These are phyloP conservation scores for Gallinago nigripennis DNA, from an alignment of 2,797 vertebrate genomes.

Conservation along the genomic window DNA sequence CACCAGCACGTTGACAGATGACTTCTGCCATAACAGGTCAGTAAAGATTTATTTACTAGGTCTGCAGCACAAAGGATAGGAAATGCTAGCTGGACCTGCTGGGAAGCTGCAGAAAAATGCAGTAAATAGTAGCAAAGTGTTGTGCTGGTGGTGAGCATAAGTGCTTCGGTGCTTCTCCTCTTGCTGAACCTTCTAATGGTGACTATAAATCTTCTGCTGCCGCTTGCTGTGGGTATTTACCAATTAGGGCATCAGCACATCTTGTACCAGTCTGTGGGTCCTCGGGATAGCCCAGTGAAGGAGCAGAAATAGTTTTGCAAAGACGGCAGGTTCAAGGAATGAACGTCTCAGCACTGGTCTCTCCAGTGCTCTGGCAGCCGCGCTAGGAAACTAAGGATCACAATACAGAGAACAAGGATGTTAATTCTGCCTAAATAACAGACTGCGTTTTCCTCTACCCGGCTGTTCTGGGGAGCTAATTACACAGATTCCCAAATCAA, in stretches of 20 bases:
- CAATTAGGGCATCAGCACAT: conserved; percentile 19
- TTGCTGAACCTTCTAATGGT: neutral
- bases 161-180: neutral
- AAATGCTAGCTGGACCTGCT: neutral
- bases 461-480: conserved; percentile 63
- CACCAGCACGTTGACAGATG: neutral
- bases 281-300: conserved; percentile 17
- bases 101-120: neutral
- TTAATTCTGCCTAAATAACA: conserved; percentile 70
- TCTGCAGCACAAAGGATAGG: neutral
- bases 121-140: neutral
- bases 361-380: conserved; percentile 17
- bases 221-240: conserved; percentile 26
- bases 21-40: conserved; percentile 14
- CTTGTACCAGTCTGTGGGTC: neutral
- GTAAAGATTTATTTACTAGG: conserved; percentile 5
- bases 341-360: neutral
- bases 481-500: conserved; percentile 55
- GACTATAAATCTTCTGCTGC: conserved; percentile 35
- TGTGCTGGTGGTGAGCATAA: neutral
- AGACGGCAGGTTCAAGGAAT: neutral
- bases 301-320: conserved; percentile 49
- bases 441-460: conserved; percentile 48
- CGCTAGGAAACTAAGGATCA: conserved; percentile 1
- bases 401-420: conserved; percentile 53